Evolutionary conservation across 2,113 vertebrate species (phyloP).

Genomic region (Perognathus longimembris): DNA sequence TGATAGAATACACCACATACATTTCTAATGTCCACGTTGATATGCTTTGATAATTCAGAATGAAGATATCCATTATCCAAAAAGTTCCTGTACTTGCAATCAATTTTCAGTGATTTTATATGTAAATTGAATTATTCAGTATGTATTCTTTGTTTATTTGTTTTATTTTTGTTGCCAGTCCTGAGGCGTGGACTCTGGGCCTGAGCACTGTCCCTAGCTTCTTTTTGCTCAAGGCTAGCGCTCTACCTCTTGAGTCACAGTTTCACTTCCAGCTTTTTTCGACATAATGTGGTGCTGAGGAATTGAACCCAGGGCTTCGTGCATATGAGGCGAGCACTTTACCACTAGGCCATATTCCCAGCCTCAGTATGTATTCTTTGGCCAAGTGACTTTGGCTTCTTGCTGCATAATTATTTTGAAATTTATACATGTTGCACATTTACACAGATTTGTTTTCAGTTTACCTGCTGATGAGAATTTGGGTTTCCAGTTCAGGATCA

Average conservation of each 20-base stretch:
- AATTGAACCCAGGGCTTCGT: no score
- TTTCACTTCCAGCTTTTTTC: no score
- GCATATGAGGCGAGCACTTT: no score
- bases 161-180: no score
- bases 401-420: constrained; percentile 28
- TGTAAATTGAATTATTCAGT: background rate
- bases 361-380: background rate
- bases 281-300: no score
- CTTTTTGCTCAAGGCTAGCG: no score
- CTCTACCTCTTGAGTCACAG: no score
- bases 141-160: background rate
- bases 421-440: background rate
- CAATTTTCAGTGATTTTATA: background rate
- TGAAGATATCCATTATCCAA: background rate
- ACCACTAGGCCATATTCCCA: no score
- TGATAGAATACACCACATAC: background rate
- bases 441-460: background rate
- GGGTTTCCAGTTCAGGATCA: background rate
- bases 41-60: constrained; percentile 3
- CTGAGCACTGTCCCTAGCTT: no score
- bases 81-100: background rate
- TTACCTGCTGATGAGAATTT: background rate
- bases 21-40: background rate
- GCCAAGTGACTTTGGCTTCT: background rate
- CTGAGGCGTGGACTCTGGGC: no score